Evolutionary conservation across 2,797 vertebrate species (phyloP).

Genomic region (Channa striata): DNA sequence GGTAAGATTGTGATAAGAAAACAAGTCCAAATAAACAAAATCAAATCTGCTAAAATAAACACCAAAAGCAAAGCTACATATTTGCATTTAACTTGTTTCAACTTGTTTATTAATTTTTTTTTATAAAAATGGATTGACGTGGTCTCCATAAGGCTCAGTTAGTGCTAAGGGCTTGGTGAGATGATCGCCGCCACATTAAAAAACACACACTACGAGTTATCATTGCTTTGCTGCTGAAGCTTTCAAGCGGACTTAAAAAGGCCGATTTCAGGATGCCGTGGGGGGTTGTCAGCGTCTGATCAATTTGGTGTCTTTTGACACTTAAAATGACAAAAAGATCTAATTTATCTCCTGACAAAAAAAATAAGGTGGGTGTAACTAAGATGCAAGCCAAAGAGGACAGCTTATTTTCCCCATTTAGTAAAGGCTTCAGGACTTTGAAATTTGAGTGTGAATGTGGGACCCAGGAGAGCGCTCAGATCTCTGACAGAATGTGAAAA

Average conservation of each 20-base stretch:
- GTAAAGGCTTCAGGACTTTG: constrained; percentile 58
- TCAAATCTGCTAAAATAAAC: constrained; percentile 3
- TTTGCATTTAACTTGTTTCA: constrained; percentile 33
- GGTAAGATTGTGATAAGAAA: constrained; percentile 9
- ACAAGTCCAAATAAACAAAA: constrained; percentile 7
- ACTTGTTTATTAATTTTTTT: no score
- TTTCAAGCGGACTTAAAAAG: constrained; percentile 70
- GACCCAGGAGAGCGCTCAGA: constrained; percentile 63
- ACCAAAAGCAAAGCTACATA: constrained; percentile 15
- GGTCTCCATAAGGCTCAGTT: constrained; percentile 31
- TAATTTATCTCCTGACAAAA: constrained; percentile 62
- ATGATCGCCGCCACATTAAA: constrained; percentile 31
- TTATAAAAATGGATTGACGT: constrained; percentile 20
- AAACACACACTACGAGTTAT: constrained; percentile 33
- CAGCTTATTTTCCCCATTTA: constrained; percentile 43
- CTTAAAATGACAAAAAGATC: constrained; percentile 55
- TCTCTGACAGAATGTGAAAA: constrained; percentile 63
- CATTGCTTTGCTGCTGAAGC: constrained; percentile 30
- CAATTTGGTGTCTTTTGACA: constrained; percentile 57
- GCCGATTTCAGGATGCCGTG: constrained; percentile 34
- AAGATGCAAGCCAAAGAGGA: constrained; percentile 47
- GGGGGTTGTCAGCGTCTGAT: constrained; percentile 52
- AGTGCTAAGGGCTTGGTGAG: constrained; percentile 21
- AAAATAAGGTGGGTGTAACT: constrained; percentile 43
- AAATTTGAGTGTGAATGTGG: constrained; percentile 48